Base-by-base conservation (phyloP, 2,113 vertebrate genomes). In the Sebastes schlegelii region DNA sequence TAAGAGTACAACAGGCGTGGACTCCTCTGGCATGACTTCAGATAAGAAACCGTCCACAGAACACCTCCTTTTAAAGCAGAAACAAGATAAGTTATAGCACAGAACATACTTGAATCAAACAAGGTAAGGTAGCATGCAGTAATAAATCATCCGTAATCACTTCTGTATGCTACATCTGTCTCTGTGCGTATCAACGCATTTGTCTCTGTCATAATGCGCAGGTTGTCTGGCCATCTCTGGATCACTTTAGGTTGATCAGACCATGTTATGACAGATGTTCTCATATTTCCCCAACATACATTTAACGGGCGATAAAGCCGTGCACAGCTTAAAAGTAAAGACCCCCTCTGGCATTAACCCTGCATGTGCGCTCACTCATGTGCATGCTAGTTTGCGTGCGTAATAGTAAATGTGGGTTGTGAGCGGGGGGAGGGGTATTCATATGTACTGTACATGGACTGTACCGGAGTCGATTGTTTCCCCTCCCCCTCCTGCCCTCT, bases 261-360 rank as follows among this genome's bases (percentile, higher is more conserved):
- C 70, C 7, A 0, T 87, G 79, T 92, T 92, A 6, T 91, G 86
- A 89, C 86, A 77, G 83, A 82, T 54, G 74, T 77, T 51, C 45
- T 83, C 86, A 62, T 93, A 84, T 94, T 94, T 93, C 34, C 62
- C 84, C 91, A 93, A 92, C 91, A 93, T 76, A 23, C 64, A 89
- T 91, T 92, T 88, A 90, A 88, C 88, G 63, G 84, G 63, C 75
- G 65, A 93, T 92, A 73, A 88, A 92, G 75, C 83, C 23, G n/a
- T 74, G 17, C 42, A 10, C 61, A 63, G 74, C 79, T 80, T 79
- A 71, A 68, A 57, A 64, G 80, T 67, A 52, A 77, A 85, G 62
- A 51, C n/a, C 62, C 86, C 91, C 88, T 67, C 21, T 42, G 79
- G 86, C 83, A 64, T 79, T 91, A 89, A 87, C 84, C 79, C 60